Evolutionary conservation across 35 echinoderm and acorn worm species (phyloP), one percentile per base, ranked within the genome.

Genomic region (Amphiura filiformis): DNA sequence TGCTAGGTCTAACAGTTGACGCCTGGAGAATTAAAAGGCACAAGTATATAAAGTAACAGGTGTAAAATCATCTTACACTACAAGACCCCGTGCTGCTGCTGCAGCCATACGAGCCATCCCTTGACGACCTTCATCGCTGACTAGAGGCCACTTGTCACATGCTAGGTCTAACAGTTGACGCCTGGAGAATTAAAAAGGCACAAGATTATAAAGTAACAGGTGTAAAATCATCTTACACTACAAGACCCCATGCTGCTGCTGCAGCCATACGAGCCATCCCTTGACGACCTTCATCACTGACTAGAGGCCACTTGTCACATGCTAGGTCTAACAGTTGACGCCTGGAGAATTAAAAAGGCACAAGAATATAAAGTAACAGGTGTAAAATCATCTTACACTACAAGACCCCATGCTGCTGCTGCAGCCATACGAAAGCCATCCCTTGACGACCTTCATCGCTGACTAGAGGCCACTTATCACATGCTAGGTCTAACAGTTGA

Each of bases 81-180:
- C 84, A 0, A 99, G 96, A 31, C 93, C 96, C 96, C 96, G 94
- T 4, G 96, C 96, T 0, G 96, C 96, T 17, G 96, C 96, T 0
- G 96, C 96, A 0, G 96, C 92, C 96, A 98, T 98, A 5, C 96
- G 76, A 0, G 96, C 96, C 96, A 98, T 98, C 5, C 76, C 81
- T 90, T 99, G 96, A 15, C 96, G 82, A 1, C 87, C 88, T 37
- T 94, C 93, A 84, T 98, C 96, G n/a, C 81, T 87, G 14, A 98
- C 96, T 82, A 92, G 61, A 0, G 92, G 91, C 96, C 96, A 98
- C 38, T 87, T 91, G 47, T 94, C 92, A 84, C 89, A 92, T 77
- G 93, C 93, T 42, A 99, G 80, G 44, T 99, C 90, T 42, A 95
- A 90, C 18, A 99, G 85, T 39, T 94, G 90, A 84, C 96, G 84